phyloP scores from a whole-genome alignment of 2,888 invertebrate genomes.

The Pediacus dermestoides region DNA sequence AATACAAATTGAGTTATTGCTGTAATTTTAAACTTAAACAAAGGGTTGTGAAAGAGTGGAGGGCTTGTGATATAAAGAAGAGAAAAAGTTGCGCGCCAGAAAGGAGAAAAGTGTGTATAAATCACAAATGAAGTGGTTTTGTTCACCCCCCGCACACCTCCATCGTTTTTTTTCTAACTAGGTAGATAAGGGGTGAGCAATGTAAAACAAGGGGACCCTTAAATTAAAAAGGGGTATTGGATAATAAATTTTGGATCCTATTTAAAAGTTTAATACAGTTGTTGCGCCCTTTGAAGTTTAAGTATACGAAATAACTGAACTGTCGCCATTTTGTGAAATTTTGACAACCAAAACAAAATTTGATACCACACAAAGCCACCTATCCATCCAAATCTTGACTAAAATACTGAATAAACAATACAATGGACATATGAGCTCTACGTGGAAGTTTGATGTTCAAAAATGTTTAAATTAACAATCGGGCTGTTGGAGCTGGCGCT shows the following conservation, averaged over 20 bases:
- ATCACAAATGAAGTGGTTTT: constrained; percentile 45
- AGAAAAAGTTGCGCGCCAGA: constrained; percentile 34
- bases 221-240: constrained; percentile 38
- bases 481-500: too few relatives aligned
- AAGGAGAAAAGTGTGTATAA: constrained; percentile 40
- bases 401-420: too few relatives aligned
- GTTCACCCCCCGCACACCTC: constrained; percentile 20
- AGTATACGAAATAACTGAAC: too few relatives aligned
- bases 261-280: constrained; percentile 42
- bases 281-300: too few relatives aligned
- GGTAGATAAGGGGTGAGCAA: constrained; percentile 30
- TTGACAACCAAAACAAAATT: too few relatives aligned
- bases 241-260: constrained; percentile 41
- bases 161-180: constrained; percentile 14
- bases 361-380: too few relatives aligned
- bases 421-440: too few relatives aligned
- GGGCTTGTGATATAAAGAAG: constrained; percentile 23
- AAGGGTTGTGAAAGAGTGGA: constrained; percentile 34
- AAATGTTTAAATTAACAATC: too few relatives aligned
- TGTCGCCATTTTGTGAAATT: too few relatives aligned
- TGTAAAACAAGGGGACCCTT: constrained; percentile 16
- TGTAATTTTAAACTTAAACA: constrained; percentile 49
- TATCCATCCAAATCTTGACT: too few relatives aligned
- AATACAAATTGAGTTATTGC: constrained; percentile 51
- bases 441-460: too few relatives aligned